Evolutionary conservation across 64 coral and sea anemone species (phyloP).

Genomic region (Platygyra sinensis): DNA sequence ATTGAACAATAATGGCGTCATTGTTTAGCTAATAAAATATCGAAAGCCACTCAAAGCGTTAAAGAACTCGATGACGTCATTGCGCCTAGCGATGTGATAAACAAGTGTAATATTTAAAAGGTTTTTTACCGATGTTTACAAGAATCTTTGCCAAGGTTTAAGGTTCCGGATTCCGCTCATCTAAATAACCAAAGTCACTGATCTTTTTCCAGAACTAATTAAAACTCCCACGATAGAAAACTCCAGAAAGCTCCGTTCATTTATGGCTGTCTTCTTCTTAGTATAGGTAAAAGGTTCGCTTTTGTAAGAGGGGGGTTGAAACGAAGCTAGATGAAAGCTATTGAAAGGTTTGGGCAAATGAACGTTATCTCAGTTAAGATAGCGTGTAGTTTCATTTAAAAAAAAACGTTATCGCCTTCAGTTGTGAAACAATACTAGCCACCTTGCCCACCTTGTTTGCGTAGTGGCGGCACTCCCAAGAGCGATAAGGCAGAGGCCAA

Average conservation of each 20-base stretch:
- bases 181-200: not conserved
- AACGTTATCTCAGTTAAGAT: too few relatives aligned
- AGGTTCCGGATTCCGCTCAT: not conserved
- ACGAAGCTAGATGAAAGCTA: too few relatives aligned
- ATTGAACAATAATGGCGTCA: not conserved
- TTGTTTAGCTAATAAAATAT: constrained; percentile 20
- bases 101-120: constrained; percentile 2
- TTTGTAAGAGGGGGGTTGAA: too few relatives aligned
- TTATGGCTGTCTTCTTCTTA: too few relatives aligned
- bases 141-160: not conserved
- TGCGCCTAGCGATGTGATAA: not conserved
- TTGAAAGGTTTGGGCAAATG: too few relatives aligned
- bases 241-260: too few relatives aligned
- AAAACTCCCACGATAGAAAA: too few relatives aligned
- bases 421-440: not conserved
- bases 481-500: not conserved
- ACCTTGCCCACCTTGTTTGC: not conserved
- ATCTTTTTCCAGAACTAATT: not conserved
- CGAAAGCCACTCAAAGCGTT: constrained; percentile 7
- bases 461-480: not conserved
- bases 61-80: constrained; percentile 14
- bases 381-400: too few relatives aligned
- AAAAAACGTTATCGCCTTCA: not conserved
- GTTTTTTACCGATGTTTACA: constrained; percentile 4
- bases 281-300: too few relatives aligned